Percentiles rank a stretch among this genome's conserved stretches.
These are phyloP conservation scores for Grammomys dolichurus DNA, from an alignment of 2,113 vertebrate genomes.

Conservation along the genomic window DNA sequence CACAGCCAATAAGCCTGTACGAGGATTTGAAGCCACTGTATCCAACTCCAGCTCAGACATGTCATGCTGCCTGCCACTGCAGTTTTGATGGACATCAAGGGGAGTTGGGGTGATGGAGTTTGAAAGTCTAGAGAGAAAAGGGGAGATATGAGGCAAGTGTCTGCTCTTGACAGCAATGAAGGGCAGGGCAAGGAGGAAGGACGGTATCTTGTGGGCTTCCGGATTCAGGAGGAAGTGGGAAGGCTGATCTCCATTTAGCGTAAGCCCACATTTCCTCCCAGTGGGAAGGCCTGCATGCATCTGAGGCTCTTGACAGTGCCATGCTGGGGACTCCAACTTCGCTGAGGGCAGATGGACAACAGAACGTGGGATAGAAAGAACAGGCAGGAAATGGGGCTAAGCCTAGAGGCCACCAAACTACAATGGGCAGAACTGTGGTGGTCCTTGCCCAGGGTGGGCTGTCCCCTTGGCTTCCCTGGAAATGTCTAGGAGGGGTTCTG, in stretches of 20 bases:
- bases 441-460: not conserved
- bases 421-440: not conserved
- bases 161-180: not conserved
- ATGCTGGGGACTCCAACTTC: not conserved
- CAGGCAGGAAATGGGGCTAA: not conserved
- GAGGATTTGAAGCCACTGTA: conserved; percentile 5
- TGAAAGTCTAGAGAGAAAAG: not conserved
- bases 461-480: not conserved
- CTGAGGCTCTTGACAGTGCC: not conserved
- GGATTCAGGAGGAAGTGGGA: not conserved
- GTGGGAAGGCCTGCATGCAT: not conserved
- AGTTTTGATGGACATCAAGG: not conserved
- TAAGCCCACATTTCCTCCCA: not conserved
- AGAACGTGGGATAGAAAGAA: too few relatives aligned
- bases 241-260: not conserved
- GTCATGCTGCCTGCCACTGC: not conserved
- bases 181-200: not conserved
- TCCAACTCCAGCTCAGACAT: not conserved
- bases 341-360: not conserved
- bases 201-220: not conserved
- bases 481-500: not conserved
- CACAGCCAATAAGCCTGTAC: not conserved
- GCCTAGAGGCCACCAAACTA: not conserved
- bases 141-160: not conserved
- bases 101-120: not conserved